phyloP scores from a whole-genome alignment of 2,888 invertebrate species.

The Tenthredo amoena region DNA sequence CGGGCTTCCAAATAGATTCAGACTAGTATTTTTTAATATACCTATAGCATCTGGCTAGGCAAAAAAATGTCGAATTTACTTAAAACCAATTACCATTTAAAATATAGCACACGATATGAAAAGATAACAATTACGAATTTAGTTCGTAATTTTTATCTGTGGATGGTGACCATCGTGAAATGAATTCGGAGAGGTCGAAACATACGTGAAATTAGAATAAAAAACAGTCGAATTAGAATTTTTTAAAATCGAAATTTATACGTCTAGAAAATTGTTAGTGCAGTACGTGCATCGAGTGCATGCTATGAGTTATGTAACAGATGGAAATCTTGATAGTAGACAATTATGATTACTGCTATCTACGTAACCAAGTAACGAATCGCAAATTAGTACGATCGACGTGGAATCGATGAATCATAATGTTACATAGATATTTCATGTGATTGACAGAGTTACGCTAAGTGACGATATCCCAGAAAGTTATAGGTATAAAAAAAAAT shows the following conservation, averaged over 20 bases:
- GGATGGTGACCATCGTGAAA: not conserved
- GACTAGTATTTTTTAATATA: not conserved
- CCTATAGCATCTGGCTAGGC: not conserved
- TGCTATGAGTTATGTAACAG: not conserved
- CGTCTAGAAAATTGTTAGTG: not conserved
- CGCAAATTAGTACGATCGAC: slow-evolving; percentile 1
- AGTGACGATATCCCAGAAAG: not conserved
- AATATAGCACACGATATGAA: not conserved
- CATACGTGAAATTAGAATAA: not conserved
- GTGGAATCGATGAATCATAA: slow-evolving; percentile 26
- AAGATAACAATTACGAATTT: not conserved
- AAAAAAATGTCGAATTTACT: not conserved
- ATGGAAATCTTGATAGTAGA: not conserved
- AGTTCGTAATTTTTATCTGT: not conserved
- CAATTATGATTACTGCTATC: not conserved
- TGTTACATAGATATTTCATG: slow-evolving; percentile 1
- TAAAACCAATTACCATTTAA: not conserved
- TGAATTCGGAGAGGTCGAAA: not conserved
- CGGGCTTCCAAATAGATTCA: not conserved
- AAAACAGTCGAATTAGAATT: not conserved
- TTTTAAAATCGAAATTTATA: slow-evolving; percentile 1
- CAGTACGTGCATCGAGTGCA: not conserved
- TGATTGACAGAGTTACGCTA: not conserved
- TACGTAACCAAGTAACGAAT: not conserved
- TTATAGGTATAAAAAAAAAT: not conserved